These are phyloP conservation scores for Nemotelus pantherinus DNA, from an alignment of 2,888 invertebrate species.

Conservation along the genomic window DNA sequence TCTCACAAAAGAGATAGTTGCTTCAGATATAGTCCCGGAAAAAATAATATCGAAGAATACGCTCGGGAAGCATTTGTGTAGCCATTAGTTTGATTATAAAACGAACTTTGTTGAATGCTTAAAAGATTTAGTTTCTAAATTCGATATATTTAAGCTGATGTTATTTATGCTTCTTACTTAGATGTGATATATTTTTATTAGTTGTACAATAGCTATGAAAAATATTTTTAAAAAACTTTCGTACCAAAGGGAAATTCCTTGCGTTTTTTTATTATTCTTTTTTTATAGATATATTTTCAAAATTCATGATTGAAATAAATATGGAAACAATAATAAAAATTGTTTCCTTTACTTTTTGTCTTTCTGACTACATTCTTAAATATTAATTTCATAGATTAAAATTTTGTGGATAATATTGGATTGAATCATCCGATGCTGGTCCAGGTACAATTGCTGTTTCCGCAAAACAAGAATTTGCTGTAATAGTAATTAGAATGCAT, in stretches of 20 bases:
- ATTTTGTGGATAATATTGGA: conserved; percentile 45
- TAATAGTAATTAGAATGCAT: conserved; percentile 4
- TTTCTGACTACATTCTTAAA: background rate
- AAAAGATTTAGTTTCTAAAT: background rate
- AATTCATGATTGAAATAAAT: too few species aligned
- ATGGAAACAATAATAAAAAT: too few species aligned
- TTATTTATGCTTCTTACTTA: background rate
- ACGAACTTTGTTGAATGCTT: too few species aligned
- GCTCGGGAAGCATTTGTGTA: background rate
- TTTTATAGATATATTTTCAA: too few species aligned
- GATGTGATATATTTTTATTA: background rate
- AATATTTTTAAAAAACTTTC: too few species aligned
- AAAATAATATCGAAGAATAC: background rate
- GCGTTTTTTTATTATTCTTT: too few species aligned
- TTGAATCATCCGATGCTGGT: conserved; percentile 43
- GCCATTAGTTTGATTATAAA: background rate
- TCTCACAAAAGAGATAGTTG: background rate
- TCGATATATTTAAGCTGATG: background rate
- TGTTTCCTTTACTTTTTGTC: too few species aligned
- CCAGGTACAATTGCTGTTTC: conserved; percentile 26
- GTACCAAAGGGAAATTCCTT: too few species aligned
- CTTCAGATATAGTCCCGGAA: background rate
- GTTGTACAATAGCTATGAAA: too few species aligned
- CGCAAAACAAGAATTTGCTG: conserved; percentile 24
- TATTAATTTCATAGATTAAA: conserved; percentile 44